phyloP scores from a whole-genome alignment of 1,140 invertebrate genomes.

The Leptopilina clavipes region DNA sequence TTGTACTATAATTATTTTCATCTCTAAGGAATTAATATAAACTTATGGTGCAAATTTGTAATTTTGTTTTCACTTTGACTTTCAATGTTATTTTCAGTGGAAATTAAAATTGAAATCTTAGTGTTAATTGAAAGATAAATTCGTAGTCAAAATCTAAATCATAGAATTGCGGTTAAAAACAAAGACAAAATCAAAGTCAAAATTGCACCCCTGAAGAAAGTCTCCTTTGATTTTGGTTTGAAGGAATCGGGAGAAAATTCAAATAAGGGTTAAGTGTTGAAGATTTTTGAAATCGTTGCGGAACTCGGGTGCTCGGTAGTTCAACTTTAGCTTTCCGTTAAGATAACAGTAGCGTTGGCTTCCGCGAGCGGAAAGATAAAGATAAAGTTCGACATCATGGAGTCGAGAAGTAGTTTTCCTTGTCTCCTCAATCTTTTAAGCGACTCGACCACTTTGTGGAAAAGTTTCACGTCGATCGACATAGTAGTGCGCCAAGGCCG shows the following conservation, averaged over 20 bases:
- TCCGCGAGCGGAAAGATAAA: neutral
- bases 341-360: neutral
- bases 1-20: neutral
- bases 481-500: neutral
- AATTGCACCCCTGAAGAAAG: too few species aligned
- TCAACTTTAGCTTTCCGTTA: neutral
- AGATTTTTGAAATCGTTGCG: neutral
- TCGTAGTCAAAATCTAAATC: too few species aligned
- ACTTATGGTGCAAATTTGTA: too few species aligned
- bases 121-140: too few species aligned
- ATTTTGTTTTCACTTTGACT: too few species aligned
- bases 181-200: too few species aligned
- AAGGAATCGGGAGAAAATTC: neutral
- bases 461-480: constrained; percentile 26
- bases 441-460: constrained; percentile 19
- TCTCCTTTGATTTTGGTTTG: too few species aligned
- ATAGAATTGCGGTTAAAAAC: too few species aligned
- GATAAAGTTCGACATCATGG: constrained; percentile 23
- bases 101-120: too few species aligned
- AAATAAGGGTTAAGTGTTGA: neutral
- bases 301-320: neutral
- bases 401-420: constrained; percentile 29
- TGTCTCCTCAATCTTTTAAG: constrained; percentile 29
- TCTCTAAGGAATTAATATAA: too few species aligned
- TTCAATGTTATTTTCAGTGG: too few species aligned